phyloP scores from a whole-genome alignment of 2,888 invertebrate genomes.

The Serripes groenlandicus region DNA sequence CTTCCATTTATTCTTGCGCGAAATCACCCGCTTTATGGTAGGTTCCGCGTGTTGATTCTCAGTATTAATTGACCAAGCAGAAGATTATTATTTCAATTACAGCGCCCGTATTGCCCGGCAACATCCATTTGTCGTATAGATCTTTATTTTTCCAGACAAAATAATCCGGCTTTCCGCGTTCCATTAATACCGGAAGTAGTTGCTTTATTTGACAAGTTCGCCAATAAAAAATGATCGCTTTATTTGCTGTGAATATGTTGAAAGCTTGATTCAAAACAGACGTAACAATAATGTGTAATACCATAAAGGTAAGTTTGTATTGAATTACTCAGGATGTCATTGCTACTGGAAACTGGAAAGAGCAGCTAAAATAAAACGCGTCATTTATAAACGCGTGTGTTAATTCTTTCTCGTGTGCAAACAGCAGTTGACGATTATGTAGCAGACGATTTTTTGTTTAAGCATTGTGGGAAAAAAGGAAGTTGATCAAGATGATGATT shows the following conservation, averaged over 20 bases:
- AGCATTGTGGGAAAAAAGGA: no score
- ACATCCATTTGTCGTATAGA: constrained; percentile 38
- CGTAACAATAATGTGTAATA: no score
- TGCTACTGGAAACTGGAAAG: neutral
- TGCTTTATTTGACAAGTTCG: constrained; percentile 48
- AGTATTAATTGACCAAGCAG: constrained; percentile 67
- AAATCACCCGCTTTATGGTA: constrained; percentile 67
- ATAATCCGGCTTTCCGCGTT: constrained; percentile 37
- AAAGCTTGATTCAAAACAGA: no score
- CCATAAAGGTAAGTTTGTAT: no score
- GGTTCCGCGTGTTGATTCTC: constrained; percentile 45
- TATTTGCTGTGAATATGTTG: constrained; percentile 41
- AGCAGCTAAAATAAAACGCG: no score
- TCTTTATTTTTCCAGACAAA: constrained; percentile 36
- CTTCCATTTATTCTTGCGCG: constrained; percentile 63
- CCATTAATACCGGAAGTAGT: constrained; percentile 38
- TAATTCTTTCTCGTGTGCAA: no score
- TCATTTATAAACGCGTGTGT: no score
- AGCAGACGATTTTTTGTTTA: no score
- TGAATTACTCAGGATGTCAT: no score
- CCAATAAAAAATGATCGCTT: constrained; percentile 58
- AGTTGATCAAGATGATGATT: no score
- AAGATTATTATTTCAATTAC: constrained; percentile 68
- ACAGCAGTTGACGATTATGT: no score
- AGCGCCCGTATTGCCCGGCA: constrained; percentile 65